Evolutionary conservation across 2,888 invertebrate species (phyloP).

Genomic region (Euspilapteryx auroguttella): DNA sequence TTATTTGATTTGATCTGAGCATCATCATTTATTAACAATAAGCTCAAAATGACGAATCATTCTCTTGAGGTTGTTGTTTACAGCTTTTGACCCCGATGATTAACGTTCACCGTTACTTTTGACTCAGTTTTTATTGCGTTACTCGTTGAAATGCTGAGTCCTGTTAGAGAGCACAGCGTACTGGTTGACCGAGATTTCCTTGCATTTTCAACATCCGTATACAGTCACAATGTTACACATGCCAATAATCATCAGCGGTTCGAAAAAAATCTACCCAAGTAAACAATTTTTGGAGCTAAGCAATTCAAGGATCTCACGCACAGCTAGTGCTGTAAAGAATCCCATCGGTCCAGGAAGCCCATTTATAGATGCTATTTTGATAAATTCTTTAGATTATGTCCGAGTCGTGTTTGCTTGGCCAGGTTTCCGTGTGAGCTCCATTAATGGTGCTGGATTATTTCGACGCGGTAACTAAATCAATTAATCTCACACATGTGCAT

Average conservation of each 20-base stretch:
- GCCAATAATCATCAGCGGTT: no score
- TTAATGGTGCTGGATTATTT: conserved; percentile 50
- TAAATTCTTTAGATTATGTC: conserved; percentile 43
- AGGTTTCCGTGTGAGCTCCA: conserved; percentile 40
- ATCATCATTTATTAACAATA: no score
- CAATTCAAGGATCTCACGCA: no score
- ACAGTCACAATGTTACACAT: no score
- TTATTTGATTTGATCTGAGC: no score
- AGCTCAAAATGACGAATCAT: conserved; percentile 41
- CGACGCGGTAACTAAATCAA: conserved; percentile 29
- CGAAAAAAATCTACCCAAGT: no score
- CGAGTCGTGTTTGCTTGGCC: conserved; percentile 36
- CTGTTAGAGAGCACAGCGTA: no score
- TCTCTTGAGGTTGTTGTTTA: conserved; percentile 21
- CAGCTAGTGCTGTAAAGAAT: conserved; percentile 21
- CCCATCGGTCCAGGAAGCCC: conserved; percentile 42
- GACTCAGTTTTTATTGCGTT: conserved; percentile 46
- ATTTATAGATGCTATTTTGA: conserved; percentile 48
- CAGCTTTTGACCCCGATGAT: conserved; percentile 47
- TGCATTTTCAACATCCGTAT: no score
- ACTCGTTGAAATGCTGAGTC: conserved; percentile 34
- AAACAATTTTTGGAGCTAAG: no score
- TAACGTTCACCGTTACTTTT: conserved; percentile 51
- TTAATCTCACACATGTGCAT: conserved; percentile 17
- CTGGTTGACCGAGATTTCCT: conserved; percentile 11